Evolutionary conservation across 2,113 vertebrate species (phyloP).

Genomic region (Notarius quadriscutis): DNA sequence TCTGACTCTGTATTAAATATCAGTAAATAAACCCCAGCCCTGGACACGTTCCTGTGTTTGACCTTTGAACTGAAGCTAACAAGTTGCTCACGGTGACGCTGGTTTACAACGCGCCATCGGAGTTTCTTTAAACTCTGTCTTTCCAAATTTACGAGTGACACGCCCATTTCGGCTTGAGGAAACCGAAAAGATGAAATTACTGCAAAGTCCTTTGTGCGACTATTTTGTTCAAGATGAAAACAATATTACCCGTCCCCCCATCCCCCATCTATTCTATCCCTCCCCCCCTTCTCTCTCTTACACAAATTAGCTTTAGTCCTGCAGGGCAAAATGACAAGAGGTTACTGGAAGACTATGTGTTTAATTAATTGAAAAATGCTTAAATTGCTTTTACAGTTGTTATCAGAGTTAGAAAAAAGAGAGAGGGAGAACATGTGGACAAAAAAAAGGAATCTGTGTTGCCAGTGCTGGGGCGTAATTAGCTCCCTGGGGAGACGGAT

Average conservation of each 20-base stretch:
- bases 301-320: slow-evolving; percentile 98
- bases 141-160: slow-evolving; percentile 62
- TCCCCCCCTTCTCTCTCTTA: slow-evolving; percentile 80
- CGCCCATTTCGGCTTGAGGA: slow-evolving; percentile 56
- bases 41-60: background rate
- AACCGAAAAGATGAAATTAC: slow-evolving; percentile 42
- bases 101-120: slow-evolving; percentile 66
- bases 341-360: slow-evolving; percentile 98
- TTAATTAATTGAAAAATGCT: slow-evolving; percentile 99
- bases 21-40: background rate
- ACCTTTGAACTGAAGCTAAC: slow-evolving; percentile 64
- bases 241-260: slow-evolving; percentile 41
- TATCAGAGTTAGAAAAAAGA: slow-evolving; percentile 83
- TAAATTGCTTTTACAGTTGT: slow-evolving; percentile 99
- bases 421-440: background rate
- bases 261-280: background rate
- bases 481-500: slow-evolving; percentile 98
- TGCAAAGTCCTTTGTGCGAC: slow-evolving; percentile 66
- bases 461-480: slow-evolving; percentile 98
- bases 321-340: slow-evolving; percentile 99
- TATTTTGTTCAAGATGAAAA: slow-evolving; percentile 66
- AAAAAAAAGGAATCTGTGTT: slow-evolving; percentile 88
- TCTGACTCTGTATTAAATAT: background rate
- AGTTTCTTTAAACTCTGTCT: slow-evolving; percentile 62
- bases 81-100: slow-evolving; percentile 66